Evolutionary conservation across 2,113 vertebrate genomes (phyloP).

Genomic region (Megalops atlanticus): DNA sequence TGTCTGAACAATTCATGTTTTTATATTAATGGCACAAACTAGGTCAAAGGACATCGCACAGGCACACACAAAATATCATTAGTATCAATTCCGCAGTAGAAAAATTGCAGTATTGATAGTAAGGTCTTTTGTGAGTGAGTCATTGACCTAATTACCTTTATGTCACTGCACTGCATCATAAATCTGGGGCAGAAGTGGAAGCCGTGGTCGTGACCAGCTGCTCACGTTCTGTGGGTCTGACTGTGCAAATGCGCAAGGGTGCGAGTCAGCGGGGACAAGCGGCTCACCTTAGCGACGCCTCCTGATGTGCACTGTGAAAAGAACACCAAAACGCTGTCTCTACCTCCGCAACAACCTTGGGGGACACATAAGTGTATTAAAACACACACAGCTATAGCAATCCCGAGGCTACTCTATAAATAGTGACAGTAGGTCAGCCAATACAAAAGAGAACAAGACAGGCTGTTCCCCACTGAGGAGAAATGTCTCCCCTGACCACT

Average conservation of each 20-base stretch:
- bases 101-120: not conserved
- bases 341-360: not conserved
- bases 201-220: not conserved
- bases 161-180: not conserved
- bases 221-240: not conserved
- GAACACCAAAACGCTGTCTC: not conserved
- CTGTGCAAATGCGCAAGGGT: not conserved
- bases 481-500: constrained; percentile 19
- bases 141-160: not conserved
- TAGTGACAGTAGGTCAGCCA: not conserved
- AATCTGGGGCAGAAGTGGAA: not conserved
- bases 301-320: not conserved
- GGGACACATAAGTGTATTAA: not conserved
- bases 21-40: not conserved
- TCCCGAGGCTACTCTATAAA: constrained; percentile 2
- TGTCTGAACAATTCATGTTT: not conserved
- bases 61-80: not conserved
- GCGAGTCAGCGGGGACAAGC: not conserved
- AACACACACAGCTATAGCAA: not conserved
- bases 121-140: not conserved
- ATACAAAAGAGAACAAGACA: not conserved
- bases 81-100: not conserved
- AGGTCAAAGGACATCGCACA: not conserved
- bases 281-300: not conserved
- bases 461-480: not conserved